Evolutionary conservation across 2,888 invertebrate genomes (phyloP), one percentile per base, ranked within the genome.

Genomic region (Cerastis leucographa): DNA sequence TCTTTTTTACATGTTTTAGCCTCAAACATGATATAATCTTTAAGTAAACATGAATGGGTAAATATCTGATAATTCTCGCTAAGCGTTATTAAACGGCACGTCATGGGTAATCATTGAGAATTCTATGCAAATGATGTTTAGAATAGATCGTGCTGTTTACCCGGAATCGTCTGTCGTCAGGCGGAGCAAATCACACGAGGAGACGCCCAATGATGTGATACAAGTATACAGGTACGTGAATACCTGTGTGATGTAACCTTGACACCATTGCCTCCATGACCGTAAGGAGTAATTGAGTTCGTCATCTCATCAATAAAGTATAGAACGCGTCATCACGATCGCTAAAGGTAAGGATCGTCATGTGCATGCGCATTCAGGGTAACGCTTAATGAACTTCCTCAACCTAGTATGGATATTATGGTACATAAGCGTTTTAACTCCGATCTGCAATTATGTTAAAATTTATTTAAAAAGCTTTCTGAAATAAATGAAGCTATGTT

Each of bases 351-450:
- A 90, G 90, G 89, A 83, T 85, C 89, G 85, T 92, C 92, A 91
- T 92, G 91, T 86, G 78, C 83, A 56, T 79, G 90, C 88, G 78
- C 81, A 81, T 87, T 94, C 95, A 94, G 91, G 94, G 95, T 89
- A 93, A 89, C 66, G 71, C 83, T 83, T 93, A 93, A 95, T 94
- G 91, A 91, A 92, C 91, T 93, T 93, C 93, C 92, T 92, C 81
- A 62, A 87, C 90, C 89, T 86, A 89, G 91, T 89, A 92, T 91
- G 91, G 92, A 86, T 86, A 88, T 85, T 76, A 69, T 56, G 42
- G 54, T 49, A 44, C 49, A 68, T 78, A 75, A 67, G 61, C n/a
- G 68, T 80, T 75, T 83, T 78, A 76, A 59, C 40, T 71, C 46
- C 56, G 25, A 81, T 59, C 35, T 64, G 56, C 73, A 78, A 71